Evolutionary conservation across 37 sponge, comb jelly and placozoan species (phyloP).

Genomic region (Eunapius fragilis): DNA sequence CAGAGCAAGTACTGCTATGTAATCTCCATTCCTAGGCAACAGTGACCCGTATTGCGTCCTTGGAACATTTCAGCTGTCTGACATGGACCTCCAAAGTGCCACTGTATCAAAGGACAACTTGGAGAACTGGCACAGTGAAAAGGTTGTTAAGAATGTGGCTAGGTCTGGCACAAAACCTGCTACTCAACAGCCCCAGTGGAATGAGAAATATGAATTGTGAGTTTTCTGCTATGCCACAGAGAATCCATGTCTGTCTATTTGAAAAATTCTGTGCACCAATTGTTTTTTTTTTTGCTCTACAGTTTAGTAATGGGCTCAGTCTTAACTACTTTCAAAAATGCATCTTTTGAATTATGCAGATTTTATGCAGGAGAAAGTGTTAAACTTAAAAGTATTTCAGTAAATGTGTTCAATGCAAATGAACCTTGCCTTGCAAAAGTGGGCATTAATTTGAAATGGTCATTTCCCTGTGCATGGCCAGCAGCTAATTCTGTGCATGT

Average conservation of each 20-base stretch:
- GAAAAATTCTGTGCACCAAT: too few relatives aligned
- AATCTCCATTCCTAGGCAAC: slow-evolving; percentile 11
- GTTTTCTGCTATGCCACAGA: too few relatives aligned
- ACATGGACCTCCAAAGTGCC: slow-evolving; percentile 2
- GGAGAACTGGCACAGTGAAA: slow-evolving; percentile 34
- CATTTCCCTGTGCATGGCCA: too few relatives aligned
- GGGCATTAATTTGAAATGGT: too few relatives aligned
- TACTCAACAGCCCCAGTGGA: slow-evolving; percentile 62
- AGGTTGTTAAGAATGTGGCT: slow-evolving; percentile 7
- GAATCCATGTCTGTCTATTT: too few relatives aligned
- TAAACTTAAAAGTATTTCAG: too few relatives aligned
- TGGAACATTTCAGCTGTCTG: slow-evolving; percentile 19
- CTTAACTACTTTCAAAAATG: not conserved
- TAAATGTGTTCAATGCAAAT: not conserved
- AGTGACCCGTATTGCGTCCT: slow-evolving; percentile 73
- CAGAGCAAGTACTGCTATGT: not conserved
- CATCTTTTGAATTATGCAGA: not conserved
- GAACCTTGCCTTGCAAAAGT: not conserved
- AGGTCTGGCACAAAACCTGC: slow-evolving; percentile 23
- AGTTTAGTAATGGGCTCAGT: too few relatives aligned
- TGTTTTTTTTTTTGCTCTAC: too few relatives aligned
- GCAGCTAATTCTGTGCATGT: too few relatives aligned
- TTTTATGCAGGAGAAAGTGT: too few relatives aligned
- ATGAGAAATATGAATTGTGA: slow-evolving; percentile 61
- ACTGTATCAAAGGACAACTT: slow-evolving; percentile 19